Evolutionary conservation across 2,888 invertebrate species (phyloP).

Genomic region (Teinopalpus imperialis): DNA sequence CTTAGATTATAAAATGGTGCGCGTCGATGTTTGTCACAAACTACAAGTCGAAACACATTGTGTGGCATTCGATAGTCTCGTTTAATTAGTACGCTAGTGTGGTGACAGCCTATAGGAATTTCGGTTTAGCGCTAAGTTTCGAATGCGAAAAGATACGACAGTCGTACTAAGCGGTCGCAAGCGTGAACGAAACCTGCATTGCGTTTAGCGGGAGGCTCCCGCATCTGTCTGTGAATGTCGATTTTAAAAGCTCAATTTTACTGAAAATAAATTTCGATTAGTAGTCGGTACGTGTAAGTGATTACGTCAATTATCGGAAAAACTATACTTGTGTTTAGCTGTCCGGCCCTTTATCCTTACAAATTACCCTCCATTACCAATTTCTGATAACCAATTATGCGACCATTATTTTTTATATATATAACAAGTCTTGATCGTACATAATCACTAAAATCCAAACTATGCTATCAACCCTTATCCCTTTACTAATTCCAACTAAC

Average conservation of each 20-base stretch:
- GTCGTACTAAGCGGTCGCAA: slow-evolving; percentile 34
- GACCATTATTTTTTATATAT: too few relatives aligned
- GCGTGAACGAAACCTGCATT: slow-evolving; percentile 39
- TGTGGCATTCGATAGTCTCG: neutral
- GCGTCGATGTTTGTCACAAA: too few relatives aligned
- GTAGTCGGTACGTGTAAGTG: slow-evolving; percentile 67
- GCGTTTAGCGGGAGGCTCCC: slow-evolving; percentile 46
- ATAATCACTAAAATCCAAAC: too few relatives aligned
- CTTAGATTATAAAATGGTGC: too few relatives aligned
- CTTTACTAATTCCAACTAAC: too few relatives aligned
- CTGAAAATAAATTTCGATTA: slow-evolving; percentile 59
- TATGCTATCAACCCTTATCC: too few relatives aligned
- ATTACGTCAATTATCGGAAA: slow-evolving; percentile 72
- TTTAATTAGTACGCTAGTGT: slow-evolving; percentile 1
- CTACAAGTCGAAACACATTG: neutral
- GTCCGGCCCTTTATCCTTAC: slow-evolving; percentile 15
- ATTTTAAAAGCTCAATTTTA: slow-evolving; percentile 79
- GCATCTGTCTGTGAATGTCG: slow-evolving; percentile 60
- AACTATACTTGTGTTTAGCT: slow-evolving; percentile 26
- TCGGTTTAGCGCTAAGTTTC: neutral
- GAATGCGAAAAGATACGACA: slow-evolving; percentile 5
- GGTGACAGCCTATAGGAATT: neutral
- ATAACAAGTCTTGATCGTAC: too few relatives aligned
- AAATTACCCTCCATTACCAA: neutral
- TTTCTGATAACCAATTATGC: too few relatives aligned